A percentile compares a stretch with the other conserved stretches of the same genome.
phyloP scores from a whole-genome alignment of 2,113 vertebrate species.

The Apodemus speciosus region DNA sequence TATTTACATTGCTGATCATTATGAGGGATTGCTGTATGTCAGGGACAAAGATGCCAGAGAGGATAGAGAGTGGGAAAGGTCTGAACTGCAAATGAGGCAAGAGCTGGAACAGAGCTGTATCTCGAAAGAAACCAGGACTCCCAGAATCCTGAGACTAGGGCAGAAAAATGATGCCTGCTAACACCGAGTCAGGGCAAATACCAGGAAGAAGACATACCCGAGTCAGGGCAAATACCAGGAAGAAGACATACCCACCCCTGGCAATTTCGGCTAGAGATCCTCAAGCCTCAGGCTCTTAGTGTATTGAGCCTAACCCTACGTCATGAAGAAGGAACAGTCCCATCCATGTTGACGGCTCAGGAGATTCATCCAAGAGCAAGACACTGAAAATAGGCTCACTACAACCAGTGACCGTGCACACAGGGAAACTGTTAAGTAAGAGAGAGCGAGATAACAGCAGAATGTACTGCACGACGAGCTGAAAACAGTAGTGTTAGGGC shows the following conservation, averaged over 20 bases:
- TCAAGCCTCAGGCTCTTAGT: not conserved
- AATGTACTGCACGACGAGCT: not conserved
- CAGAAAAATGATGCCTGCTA: not conserved
- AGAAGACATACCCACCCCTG: not conserved
- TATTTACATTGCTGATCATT: not conserved
- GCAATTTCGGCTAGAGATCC: conserved; percentile 27
- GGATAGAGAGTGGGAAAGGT: not conserved
- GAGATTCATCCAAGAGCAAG: conserved; percentile 12
- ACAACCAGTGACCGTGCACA: not conserved
- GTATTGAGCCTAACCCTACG: not conserved
- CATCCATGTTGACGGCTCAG: not conserved
- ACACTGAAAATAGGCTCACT: not conserved
- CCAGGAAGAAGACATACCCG: no score
- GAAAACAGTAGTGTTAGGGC: not conserved
- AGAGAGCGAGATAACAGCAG: not conserved
- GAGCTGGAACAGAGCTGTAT: not conserved
- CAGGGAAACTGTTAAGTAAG: not conserved
- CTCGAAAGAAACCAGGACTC: not conserved
- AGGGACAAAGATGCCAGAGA: not conserved
- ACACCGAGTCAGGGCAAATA: not conserved
- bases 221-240: not conserved
- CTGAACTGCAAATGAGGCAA: not conserved
- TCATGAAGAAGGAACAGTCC: not conserved
- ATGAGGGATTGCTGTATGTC: not conserved
- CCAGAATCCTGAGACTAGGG: not conserved